Conservation (phyloP, 2,888 invertebrate species). For the Drosophila putrida region DNA sequence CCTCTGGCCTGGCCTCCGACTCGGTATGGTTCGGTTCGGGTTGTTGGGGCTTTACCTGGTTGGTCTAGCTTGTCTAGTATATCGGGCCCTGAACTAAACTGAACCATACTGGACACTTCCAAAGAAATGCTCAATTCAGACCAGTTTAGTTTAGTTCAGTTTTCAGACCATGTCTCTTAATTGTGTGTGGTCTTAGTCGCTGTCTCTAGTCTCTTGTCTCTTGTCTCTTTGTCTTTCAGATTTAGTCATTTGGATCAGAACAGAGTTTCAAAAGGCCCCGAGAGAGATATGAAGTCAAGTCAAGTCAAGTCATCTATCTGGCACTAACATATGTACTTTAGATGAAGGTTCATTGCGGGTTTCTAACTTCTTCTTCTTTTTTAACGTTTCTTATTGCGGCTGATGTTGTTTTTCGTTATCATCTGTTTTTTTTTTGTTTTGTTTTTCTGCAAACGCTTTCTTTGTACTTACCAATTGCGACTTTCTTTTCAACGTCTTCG, state of each 20-base stretch:
- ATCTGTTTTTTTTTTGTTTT: not conserved
- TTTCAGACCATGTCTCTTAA: slow-evolving; percentile 1
- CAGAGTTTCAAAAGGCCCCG: slow-evolving; percentile 42
- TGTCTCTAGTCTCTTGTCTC: slow-evolving; percentile 17
- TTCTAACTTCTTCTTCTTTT: slow-evolving; percentile 12
- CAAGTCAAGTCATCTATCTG: slow-evolving; percentile 5
- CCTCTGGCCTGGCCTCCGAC: slow-evolving; percentile 31
- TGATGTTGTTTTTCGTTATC: not conserved
- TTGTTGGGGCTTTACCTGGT: not conserved
- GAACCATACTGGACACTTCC: slow-evolving; percentile 46
- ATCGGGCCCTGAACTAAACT: slow-evolving; percentile 12
- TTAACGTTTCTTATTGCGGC: not conserved
- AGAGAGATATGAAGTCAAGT: slow-evolving; percentile 10
- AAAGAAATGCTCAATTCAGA: slow-evolving; percentile 40
- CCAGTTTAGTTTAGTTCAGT: not conserved
- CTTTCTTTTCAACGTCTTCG: slow-evolving; percentile 50
- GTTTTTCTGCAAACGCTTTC: slow-evolving; percentile 54
- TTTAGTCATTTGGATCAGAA: slow-evolving; percentile 60
- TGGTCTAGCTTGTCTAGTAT: not conserved
- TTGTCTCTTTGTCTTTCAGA: slow-evolving; percentile 34
- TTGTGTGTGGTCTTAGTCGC: slow-evolving; percentile 53
- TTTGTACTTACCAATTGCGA: slow-evolving; percentile 42
- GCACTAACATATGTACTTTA: slow-evolving; percentile 28
- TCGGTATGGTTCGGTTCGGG: not conserved
- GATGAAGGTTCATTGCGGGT: slow-evolving; percentile 35